phyloP scores from a whole-genome alignment of 2,888 invertebrate species.

The Tridacna gigas region DNA sequence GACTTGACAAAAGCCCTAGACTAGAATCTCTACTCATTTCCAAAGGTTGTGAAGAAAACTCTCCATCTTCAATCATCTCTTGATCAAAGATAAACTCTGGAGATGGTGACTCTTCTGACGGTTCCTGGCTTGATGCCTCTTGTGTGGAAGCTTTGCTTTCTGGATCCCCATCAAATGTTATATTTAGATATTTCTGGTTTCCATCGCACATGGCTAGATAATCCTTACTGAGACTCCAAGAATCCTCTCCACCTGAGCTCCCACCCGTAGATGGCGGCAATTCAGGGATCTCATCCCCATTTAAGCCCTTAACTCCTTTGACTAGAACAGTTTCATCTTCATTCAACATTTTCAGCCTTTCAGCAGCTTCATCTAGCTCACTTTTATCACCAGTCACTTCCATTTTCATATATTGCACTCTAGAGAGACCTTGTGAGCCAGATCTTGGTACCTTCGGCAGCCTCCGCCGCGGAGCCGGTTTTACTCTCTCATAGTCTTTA shows the following conservation, averaged over 20 bases:
- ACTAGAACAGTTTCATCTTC: constrained; percentile 32
- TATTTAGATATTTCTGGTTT: constrained; percentile 64
- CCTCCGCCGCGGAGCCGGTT: constrained; percentile 40
- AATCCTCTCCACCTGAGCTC: constrained; percentile 62
- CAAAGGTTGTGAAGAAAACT: constrained; percentile 58
- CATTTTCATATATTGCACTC: constrained; percentile 36
- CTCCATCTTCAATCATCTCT: constrained; percentile 66
- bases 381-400: constrained; percentile 33
- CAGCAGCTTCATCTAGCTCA: constrained; percentile 51
- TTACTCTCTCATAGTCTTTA: constrained; percentile 18
- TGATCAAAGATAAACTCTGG: constrained; percentile 65
- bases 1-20: constrained; percentile 66
- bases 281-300: constrained; percentile 35
- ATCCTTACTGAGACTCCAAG: constrained; percentile 63
- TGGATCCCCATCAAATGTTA: constrained; percentile 69
- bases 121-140: constrained; percentile 52
- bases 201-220: constrained; percentile 58
- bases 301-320: neutral
- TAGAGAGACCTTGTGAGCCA: constrained; percentile 48
- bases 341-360: constrained; percentile 34
- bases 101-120: constrained; percentile 61
- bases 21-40: constrained; percentile 66
- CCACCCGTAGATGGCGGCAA: constrained; percentile 53
- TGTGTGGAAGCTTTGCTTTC: constrained; percentile 63
- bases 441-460: constrained; percentile 53